A percentile compares a stretch with the other conserved stretches of the same genome.
phyloP scores from a whole-genome alignment of 2,888 invertebrate genomes.

The Helobdella robusta region DNA sequence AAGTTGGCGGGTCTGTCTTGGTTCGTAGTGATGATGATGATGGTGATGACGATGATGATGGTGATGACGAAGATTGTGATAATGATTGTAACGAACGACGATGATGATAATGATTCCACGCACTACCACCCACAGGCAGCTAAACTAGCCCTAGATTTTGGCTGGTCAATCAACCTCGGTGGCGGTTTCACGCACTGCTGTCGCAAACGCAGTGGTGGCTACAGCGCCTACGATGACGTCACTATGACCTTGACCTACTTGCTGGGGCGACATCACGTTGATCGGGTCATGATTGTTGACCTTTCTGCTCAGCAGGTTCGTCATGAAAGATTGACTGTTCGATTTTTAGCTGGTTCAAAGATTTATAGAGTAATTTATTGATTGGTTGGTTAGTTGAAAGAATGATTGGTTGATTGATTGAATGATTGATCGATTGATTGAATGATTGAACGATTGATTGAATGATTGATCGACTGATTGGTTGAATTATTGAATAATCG shows the following conservation, averaged over 20 bases:
- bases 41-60: background rate
- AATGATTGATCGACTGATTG: too few species aligned
- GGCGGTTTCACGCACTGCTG: conserved; percentile 86
- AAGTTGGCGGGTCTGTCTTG: conserved; percentile 70
- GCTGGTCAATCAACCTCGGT: conserved; percentile 82
- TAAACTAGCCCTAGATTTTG: conserved; percentile 67
- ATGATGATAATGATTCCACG: background rate
- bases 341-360: background rate
- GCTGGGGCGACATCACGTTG: conserved; percentile 53
- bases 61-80: background rate
- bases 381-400: too few species aligned
- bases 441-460: too few species aligned
- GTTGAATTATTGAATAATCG: too few species aligned
- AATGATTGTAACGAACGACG: background rate
- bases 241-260: conserved; percentile 66
- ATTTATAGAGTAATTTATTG: background rate
- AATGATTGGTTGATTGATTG: too few species aligned
- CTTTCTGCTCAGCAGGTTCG: conserved; percentile 87
- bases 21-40: conserved; percentile 39
- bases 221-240: conserved; percentile 82
- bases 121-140: conserved; percentile 55
- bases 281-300: conserved; percentile 68
- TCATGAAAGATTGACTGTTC: conserved; percentile 41
- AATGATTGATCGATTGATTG: too few species aligned
- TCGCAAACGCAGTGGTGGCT: conserved; percentile 66